Evolutionary conservation across 2,888 invertebrate genomes (phyloP).

Genomic region (Melanargia galathea): DNA sequence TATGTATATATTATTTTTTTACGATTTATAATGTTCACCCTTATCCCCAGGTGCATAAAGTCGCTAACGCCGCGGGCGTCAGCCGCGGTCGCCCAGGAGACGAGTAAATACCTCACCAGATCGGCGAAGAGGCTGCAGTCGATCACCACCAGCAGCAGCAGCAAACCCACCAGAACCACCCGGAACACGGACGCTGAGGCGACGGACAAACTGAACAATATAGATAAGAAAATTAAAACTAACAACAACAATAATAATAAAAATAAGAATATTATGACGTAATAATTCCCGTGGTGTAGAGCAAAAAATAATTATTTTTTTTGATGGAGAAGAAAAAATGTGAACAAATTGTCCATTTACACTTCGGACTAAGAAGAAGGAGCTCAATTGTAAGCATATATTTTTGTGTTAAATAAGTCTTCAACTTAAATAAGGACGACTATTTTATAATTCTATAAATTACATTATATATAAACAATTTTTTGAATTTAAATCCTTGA

Average conservation of each 20-base stretch:
- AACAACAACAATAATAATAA: background rate
- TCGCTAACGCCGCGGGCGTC: constrained; percentile 61
- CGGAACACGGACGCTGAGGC: constrained; percentile 43
- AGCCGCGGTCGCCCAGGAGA: constrained; percentile 52
- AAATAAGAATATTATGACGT: background rate
- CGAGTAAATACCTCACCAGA: constrained; percentile 63
- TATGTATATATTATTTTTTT: no score
- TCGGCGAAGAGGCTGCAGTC: constrained; percentile 62
- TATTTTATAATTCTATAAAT: no score
- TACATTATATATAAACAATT: no score
- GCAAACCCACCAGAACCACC: constrained; percentile 51
- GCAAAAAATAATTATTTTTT: no score
- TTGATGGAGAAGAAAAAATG: no score
- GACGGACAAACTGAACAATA: background rate
- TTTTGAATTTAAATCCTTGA: no score
- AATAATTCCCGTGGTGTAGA: background rate
- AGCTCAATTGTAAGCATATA: no score
- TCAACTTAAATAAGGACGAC: no score
- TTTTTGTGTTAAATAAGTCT: no score
- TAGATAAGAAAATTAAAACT: background rate
- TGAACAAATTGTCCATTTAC: no score
- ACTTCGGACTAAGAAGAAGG: no score
- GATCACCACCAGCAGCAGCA: constrained; percentile 44
- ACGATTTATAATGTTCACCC: background rate
- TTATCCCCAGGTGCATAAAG: constrained; percentile 66